Evolutionary conservation across 2,797 vertebrate genomes (phyloP), one percentile per base, ranked within the genome.

Genomic region (Coregonus suidteri): DNA sequence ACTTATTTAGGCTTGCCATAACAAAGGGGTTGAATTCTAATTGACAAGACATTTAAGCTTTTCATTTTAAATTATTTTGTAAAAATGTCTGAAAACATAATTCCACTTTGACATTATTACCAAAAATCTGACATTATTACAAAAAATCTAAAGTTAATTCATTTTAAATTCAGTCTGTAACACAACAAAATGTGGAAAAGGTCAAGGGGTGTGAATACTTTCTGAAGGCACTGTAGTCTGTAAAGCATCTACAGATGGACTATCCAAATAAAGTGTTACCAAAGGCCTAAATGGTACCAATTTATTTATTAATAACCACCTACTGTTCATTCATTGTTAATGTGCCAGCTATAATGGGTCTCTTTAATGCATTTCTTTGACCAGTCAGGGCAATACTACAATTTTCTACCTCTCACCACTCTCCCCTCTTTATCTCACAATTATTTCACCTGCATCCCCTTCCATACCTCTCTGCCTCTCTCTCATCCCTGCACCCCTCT

Each of bases 361-460:
- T 62, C 6, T 62, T 62, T 62, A 20, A 62, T n/a, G n/a, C 56
- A 62, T 20, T 62, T 18, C 56, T 62, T 62, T 62, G 56, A 62
- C 56, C 56, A 62, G 18, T 9, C 56, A 62, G 9, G 56, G 13
- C 34, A 30, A 66, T 34, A 34, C 25, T 47, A 47, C 41, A 47
- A 62, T 62, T 56, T 11, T 65, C n/a, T 30, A 30, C 65, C 25
- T 66, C 13, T 15, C 11, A 66, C 65, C 30, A 34, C 65, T 66
- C 20, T 66, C 11, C 4, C 65, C 65, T 34, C 62, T 65, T 34
- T 66, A 30, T 25, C 68, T 77, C 15, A 69, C 37, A 70, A 74
- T 30, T 53, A 25, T 31, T 76, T 18, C 41, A 52, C 25, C 25
- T 56, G 68, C 73, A 56, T 37, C 47, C 15, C 37, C 75, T 35